These are phyloP conservation scores for Probosciger aterrimus DNA, from an alignment of 2,113 vertebrate genomes.

Conservation along the genomic window DNA sequence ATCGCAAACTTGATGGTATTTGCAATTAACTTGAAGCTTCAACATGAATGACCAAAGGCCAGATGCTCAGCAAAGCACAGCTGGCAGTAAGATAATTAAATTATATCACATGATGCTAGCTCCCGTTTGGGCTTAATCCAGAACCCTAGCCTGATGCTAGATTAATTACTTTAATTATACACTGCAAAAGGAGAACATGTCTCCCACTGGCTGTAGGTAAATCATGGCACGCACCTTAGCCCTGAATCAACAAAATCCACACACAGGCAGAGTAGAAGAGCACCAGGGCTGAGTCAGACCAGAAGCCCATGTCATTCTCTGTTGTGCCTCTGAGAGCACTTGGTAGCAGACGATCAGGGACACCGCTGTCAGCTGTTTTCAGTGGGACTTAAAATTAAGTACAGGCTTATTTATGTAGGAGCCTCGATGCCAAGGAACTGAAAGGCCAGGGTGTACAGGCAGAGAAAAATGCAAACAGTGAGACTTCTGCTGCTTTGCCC, in stretches of 20 bases:
- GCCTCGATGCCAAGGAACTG: not conserved
- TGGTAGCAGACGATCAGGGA: accelerated
- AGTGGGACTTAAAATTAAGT: not conserved
- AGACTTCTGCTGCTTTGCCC: not conserved
- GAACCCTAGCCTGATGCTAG: not conserved
- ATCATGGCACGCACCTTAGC: not conserved
- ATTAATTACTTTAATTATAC: not conserved
- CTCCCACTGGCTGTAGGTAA: not conserved
- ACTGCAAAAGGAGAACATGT: not conserved
- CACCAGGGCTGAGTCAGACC: not conserved
- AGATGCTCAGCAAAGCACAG: constrained; percentile 16
- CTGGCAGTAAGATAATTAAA: constrained; percentile 6
- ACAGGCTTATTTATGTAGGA: not conserved
- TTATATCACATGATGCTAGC: not conserved
- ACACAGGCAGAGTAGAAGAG: not conserved
- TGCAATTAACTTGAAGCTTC: constrained; percentile 20
- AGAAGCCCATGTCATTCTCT: not conserved
- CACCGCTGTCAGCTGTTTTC: not conserved
- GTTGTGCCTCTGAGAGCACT: not conserved
- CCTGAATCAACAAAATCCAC: not conserved
- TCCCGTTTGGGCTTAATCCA: not conserved
- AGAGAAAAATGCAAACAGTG: not conserved
- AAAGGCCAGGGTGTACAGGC: not conserved
- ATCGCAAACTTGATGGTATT: not conserved
- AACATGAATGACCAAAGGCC: not conserved